Conservation (phyloP, 1,140 invertebrate species). For the Sinonovacula constricta region DNA sequence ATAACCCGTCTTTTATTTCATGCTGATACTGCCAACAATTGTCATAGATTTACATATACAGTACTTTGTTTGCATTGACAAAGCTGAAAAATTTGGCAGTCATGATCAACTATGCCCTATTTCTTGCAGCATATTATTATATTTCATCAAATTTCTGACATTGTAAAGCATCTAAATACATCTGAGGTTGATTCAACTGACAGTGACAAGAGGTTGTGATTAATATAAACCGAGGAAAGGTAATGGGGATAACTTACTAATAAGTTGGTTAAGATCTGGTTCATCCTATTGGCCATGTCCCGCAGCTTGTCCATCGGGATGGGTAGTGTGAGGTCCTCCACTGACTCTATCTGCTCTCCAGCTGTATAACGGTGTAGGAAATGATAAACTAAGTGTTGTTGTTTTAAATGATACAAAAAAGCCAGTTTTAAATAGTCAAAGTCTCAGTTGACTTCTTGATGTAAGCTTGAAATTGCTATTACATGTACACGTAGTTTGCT, state of each 20-base stretch:
- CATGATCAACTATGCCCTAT: too few species aligned
- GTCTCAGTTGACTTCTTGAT: too few species aligned
- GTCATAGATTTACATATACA: too few species aligned
- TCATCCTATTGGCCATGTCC: conserved; percentile 72
- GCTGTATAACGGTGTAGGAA: conserved; percentile 53
- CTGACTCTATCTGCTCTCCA: conserved; percentile 49
- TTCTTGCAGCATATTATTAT: too few species aligned
- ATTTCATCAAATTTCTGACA: too few species aligned
- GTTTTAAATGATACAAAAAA: too few species aligned
- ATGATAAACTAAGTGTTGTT: not conserved
- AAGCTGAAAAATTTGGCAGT: not conserved
- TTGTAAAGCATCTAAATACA: too few species aligned
- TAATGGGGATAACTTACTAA: conserved; percentile 60
- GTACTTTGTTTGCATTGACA: not conserved
- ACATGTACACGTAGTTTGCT: too few species aligned
- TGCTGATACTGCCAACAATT: too few species aligned
- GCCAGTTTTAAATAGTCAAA: too few species aligned
- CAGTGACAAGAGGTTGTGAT: not conserved
- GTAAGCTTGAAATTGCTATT: too few species aligned
- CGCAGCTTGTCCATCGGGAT: conserved; percentile 71
- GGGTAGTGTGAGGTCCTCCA: conserved; percentile 61
- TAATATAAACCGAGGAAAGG: not conserved
- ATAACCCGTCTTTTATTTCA: too few species aligned
- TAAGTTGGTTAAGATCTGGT: conserved; percentile 71
- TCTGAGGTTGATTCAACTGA: not conserved